These are phyloP conservation scores for Lottia gigantea DNA, from an alignment of 2,888 invertebrate genomes.

Conservation along the genomic window DNA sequence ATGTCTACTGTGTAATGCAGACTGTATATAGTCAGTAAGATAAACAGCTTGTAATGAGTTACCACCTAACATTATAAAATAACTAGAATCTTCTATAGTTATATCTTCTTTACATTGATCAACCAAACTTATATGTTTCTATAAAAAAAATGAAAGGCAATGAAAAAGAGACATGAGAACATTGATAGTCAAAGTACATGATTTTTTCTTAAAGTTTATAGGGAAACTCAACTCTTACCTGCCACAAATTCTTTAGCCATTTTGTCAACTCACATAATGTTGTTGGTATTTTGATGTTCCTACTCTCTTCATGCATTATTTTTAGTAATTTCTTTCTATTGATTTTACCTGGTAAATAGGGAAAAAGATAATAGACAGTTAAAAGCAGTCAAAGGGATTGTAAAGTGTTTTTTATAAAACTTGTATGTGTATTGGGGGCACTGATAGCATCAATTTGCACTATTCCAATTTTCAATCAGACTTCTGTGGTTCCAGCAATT, in stretches of 20 bases:
- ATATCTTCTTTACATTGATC: neutral
- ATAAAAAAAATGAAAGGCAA: too few relatives aligned
- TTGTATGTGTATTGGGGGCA: too few relatives aligned
- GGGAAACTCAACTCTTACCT: neutral
- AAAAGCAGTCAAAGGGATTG: too few relatives aligned
- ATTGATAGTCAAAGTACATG: too few relatives aligned
- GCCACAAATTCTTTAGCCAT: conserved; percentile 11
- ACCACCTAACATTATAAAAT: conserved; percentile 73
- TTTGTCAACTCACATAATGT: neutral
- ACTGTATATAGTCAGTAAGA: conserved; percentile 74
- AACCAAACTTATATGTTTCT: too few relatives aligned
- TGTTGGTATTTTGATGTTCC: neutral
- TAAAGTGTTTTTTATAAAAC: too few relatives aligned
- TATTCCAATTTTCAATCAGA: too few relatives aligned
- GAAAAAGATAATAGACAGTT: too few relatives aligned
- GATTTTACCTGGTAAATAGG: conserved; percentile 29
- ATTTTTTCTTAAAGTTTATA: too few relatives aligned
- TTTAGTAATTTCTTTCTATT: conserved; percentile 25
- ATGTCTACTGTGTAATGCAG: conserved; percentile 32
- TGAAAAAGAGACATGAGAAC: too few relatives aligned
- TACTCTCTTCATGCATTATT: neutral
- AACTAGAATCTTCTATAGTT: conserved; percentile 31
- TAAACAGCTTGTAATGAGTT: conserved; percentile 79
- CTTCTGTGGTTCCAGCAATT: too few relatives aligned
- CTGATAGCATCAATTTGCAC: too few relatives aligned